phyloP scores from a whole-genome alignment of 1,140 invertebrate species.

The Eumaeus atala region DNA sequence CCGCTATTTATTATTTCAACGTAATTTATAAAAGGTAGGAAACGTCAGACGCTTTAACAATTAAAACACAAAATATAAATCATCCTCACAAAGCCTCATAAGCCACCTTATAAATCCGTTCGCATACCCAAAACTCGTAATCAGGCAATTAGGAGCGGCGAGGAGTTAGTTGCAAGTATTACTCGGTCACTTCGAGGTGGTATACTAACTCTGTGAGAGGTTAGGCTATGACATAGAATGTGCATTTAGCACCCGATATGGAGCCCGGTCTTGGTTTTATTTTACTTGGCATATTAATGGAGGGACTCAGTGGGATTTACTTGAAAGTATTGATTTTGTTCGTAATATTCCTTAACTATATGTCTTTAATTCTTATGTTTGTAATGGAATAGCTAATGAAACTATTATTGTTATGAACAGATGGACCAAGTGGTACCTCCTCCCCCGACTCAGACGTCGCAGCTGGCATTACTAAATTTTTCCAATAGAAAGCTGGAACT shows the following conservation, averaged over 20 bases:
- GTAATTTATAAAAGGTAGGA: not conserved
- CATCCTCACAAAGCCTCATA: conserved; percentile 1
- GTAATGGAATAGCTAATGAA: too few species aligned
- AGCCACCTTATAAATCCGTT: conserved; percentile 19
- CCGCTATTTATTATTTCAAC: too few species aligned
- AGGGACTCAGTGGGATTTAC: conserved; percentile 15
- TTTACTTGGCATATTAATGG: conserved; percentile 59
- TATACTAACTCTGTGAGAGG: conserved; percentile 34
- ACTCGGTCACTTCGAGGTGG: conserved; percentile 40
- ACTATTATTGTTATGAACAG: too few species aligned
- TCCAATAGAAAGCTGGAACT: too few species aligned
- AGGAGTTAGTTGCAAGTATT: conserved; percentile 48
- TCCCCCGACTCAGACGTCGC: too few species aligned
- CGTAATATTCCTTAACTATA: too few species aligned
- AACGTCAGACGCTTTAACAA: not conserved
- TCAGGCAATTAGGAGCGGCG: conserved; percentile 59
- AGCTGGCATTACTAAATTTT: too few species aligned
- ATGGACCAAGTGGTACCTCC: too few species aligned
- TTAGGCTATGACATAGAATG: conserved; percentile 51
- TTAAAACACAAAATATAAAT: conserved; percentile 5
- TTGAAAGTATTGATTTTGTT: too few species aligned
- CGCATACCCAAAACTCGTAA: conserved; percentile 38
- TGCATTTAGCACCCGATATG: conserved; percentile 44
- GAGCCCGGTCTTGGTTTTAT: conserved; percentile 29
- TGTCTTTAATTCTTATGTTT: too few species aligned